Conservation (phyloP, 92 coral and sea anemone species). For the Micromussa lordhowensis region DNA sequence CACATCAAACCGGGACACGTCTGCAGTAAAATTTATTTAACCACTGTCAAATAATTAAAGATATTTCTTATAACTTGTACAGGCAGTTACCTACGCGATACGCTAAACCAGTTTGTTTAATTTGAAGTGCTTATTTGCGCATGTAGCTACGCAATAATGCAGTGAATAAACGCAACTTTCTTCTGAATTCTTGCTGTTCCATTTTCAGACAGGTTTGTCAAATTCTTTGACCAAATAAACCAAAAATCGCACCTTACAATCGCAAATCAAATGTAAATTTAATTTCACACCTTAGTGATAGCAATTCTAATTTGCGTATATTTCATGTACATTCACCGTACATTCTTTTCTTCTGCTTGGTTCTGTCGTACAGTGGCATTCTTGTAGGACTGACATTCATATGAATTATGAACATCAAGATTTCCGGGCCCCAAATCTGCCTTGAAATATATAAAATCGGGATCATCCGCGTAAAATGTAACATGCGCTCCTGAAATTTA, state of each 20-base stretch:
- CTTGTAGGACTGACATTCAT: too few species aligned
- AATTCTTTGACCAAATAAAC: background rate
- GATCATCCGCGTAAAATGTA: too few species aligned
- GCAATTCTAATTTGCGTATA: background rate
- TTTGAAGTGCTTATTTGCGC: background rate
- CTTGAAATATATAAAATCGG: too few species aligned
- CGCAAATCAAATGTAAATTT: constrained; percentile 2
- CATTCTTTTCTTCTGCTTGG: background rate
- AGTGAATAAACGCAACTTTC: background rate
- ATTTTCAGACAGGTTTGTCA: background rate
- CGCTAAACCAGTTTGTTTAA: background rate
- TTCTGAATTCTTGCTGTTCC: background rate
- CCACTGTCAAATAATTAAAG: background rate
- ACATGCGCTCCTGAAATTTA: too few species aligned
- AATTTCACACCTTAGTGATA: background rate
- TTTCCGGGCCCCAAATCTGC: too few species aligned
- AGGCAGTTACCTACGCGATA: background rate
- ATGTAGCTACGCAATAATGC: background rate
- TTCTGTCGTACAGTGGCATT: too few species aligned
- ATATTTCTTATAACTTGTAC: too few species aligned
- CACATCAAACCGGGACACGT: background rate
- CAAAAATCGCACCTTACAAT: background rate
- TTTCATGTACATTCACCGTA: too few species aligned
- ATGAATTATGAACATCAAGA: too few species aligned
- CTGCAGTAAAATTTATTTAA: background rate